Evolutionary conservation across 2,888 invertebrate species (phyloP).

Genomic region (Tiphia femorata): DNA sequence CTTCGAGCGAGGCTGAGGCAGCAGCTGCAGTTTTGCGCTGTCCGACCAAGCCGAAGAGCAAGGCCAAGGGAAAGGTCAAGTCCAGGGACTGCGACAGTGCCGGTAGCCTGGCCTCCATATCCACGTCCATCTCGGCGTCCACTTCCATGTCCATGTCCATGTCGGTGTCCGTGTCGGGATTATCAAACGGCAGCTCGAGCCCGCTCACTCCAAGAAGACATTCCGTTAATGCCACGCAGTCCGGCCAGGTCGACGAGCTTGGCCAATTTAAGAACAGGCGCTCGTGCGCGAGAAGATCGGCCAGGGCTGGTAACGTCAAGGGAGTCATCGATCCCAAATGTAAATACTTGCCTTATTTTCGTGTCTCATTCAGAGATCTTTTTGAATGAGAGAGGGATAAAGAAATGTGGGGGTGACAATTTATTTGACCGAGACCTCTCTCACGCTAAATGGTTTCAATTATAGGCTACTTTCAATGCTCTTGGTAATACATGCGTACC

Average conservation of each 20-base stretch:
- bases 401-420: no score
- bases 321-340: slow-evolving; percentile 73
- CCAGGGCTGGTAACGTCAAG: slow-evolving; percentile 76
- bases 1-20: slow-evolving; percentile 77
- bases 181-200: slow-evolving; percentile 85
- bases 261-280: slow-evolving; percentile 82
- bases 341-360: slow-evolving; percentile 42
- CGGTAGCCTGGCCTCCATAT: slow-evolving; percentile 74
- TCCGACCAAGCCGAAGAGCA: slow-evolving; percentile 65
- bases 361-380: no score
- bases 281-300: slow-evolving; percentile 82
- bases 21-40: slow-evolving; percentile 71
- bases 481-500: no score
- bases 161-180: slow-evolving; percentile 82
- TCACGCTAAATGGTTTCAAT: no score
- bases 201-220: slow-evolving; percentile 81
- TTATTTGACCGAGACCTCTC: no score
- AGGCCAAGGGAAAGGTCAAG: slow-evolving; percentile 58
- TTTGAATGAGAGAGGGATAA: no score
- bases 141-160: slow-evolving; percentile 73
- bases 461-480: no score
- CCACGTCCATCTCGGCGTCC: slow-evolving; percentile 64
- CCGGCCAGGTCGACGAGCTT: slow-evolving; percentile 75
- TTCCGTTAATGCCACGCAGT: slow-evolving; percentile 78
- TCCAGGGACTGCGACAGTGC: slow-evolving; percentile 75